Evolutionary conservation across 2,113 vertebrate genomes (phyloP).

Genomic region (Ceuthmochares aereus): DNA sequence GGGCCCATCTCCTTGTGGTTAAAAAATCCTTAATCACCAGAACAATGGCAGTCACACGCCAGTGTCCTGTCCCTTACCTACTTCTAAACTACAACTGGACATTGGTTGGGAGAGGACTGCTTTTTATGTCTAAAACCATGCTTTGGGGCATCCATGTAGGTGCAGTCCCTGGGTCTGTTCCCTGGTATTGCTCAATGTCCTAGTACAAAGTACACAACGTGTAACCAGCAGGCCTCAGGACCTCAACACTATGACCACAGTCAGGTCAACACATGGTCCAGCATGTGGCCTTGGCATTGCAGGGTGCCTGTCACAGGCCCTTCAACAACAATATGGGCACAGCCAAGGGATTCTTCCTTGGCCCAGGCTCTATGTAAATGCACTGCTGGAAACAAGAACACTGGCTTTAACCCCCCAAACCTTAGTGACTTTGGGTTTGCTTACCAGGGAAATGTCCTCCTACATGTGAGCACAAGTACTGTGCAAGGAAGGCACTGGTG

Average conservation of each 20-base stretch:
- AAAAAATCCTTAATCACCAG: neutral
- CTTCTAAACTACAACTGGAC: neutral
- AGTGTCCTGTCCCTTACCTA: neutral
- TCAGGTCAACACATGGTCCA: neutral
- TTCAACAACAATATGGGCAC: neutral
- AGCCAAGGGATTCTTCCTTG: neutral
- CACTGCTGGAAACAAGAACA: neutral
- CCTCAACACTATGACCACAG: neutral
- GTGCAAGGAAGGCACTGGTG: neutral
- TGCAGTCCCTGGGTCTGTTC: rapidly evolving
- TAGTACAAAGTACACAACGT: neutral
- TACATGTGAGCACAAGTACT: neutral
- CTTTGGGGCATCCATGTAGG: neutral
- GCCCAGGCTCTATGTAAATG: neutral
- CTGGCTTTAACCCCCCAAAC: neutral
- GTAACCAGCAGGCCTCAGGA: neutral
- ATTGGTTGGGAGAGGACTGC: neutral
- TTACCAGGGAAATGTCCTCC: neutral
- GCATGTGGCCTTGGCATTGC: neutral
- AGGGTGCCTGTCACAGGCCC: neutral
- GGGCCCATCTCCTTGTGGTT: neutral
- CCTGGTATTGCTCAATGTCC: neutral
- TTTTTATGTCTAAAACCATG: neutral
- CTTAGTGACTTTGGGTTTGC: neutral
- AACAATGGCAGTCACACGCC: neutral